Evolutionary conservation across 2,797 vertebrate genomes (phyloP).

Genomic region (Thunnus albacares): DNA sequence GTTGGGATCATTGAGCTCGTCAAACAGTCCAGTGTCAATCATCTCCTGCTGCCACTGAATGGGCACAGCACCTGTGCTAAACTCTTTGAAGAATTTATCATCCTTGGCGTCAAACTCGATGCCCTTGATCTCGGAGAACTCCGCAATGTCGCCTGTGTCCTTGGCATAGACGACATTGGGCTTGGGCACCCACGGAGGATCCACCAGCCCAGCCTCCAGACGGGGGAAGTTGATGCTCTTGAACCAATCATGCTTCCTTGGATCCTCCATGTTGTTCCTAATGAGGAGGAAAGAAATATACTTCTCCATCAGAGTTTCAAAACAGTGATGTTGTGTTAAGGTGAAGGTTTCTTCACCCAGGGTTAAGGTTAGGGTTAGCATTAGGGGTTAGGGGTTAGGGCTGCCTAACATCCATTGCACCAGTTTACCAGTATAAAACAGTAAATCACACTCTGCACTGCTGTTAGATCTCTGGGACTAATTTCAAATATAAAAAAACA

Average conservation of each 20-base stretch:
- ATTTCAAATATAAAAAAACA: no score
- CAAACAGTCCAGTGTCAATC: conserved; percentile 92
- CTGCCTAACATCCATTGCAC: not conserved
- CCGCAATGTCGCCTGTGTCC: conserved; percentile 92
- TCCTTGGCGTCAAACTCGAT: conserved; percentile 93
- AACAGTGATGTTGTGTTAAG: not conserved
- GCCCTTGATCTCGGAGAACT: conserved; percentile 94
- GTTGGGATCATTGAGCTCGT: conserved; percentile 93
- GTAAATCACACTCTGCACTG: no score
- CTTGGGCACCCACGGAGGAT: conserved; percentile 93
- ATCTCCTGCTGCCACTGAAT: conserved; percentile 94
- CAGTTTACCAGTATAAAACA: not conserved
- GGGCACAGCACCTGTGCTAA: conserved; percentile 91
- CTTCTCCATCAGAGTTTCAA: conserved; percentile 12
- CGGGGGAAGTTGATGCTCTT: conserved; percentile 93
- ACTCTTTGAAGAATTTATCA: conserved; percentile 93
- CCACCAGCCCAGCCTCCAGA: conserved; percentile 91
- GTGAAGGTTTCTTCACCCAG: not conserved
- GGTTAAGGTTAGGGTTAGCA: no score
- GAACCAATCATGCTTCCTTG: conserved; percentile 94
- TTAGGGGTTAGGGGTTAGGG: no score
- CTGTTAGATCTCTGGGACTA: no score
- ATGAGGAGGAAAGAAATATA: conserved; percentile 23
- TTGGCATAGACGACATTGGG: conserved; percentile 95
- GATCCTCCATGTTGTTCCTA: conserved; percentile 88